Evolutionary conservation across 2,113 vertebrate species (phyloP), one percentile per base, ranked within the genome.

Genomic region (Chlamydotis undulata): DNA sequence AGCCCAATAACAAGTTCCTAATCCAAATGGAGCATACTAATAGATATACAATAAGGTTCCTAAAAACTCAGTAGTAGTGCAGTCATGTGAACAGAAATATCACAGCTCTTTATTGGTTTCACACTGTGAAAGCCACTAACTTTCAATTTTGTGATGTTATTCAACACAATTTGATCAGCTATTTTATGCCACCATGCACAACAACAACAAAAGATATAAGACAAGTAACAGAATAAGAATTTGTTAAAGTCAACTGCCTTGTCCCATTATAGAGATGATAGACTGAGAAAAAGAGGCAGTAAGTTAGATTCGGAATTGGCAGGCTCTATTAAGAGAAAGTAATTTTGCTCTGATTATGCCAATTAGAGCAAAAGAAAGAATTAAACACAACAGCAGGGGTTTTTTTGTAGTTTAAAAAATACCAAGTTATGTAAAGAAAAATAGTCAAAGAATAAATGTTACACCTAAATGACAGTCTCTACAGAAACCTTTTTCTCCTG

Each of bases 61-160:
- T 78, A 96, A 97, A 95, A 95, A 35, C 78, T 67, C 78, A 47
- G 64, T 61, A 89, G 67, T 52, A 71, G 37, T 73, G 69, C 89
- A 96, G 76, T 91, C 73, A 93, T 84, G 41, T 93, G 95, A 95
- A 83, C 60, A 81, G 89, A 87, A 89, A 91, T 94, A 94, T 33
- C 93, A 69, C 43, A 81, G 65, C 80, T 93, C 57, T 93, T 95
- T 90, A 96, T 87, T 90, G 89, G 89, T 84, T 93, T 97, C 94
- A 91, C 86, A 95, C 87, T 90, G 79, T 94, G 94, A 92, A 97
- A 95, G 74, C 41, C 60, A 83, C 78, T 94, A 94, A 95, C 93
- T 96, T 95, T 96, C 92, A 95, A 96, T 93, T 93, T 89, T 45
- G 59, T 55, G 81, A 84, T 84, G 75, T 96, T 96, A 97, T 93